These are phyloP conservation scores for Tyrophagus putrescentiae DNA, from an alignment of 1,140 invertebrate genomes.

Conservation along the genomic window DNA sequence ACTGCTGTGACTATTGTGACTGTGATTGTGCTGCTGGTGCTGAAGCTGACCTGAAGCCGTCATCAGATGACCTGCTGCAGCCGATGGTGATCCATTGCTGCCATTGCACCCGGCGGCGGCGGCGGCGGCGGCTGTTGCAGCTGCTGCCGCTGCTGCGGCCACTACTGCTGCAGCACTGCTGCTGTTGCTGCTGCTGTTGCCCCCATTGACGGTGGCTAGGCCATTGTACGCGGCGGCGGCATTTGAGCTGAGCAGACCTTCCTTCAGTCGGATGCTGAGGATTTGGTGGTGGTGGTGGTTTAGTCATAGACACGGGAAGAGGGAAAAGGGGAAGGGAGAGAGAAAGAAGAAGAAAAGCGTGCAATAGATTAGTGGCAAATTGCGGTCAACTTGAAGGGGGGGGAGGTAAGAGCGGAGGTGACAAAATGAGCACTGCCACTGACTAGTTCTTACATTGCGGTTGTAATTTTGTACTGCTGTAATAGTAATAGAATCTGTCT, in stretches of 20 bases:
- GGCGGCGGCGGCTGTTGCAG: constrained; percentile 1
- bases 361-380: neutral
- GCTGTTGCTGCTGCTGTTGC: neutral
- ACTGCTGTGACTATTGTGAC: neutral
- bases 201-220: neutral
- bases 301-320: neutral
- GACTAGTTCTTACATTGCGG: too few relatives aligned
- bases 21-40: neutral
- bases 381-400: too few relatives aligned
- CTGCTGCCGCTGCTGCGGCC: neutral
- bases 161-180: neutral
- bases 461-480: too few relatives aligned
- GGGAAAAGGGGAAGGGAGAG: neutral
- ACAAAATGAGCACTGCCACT: neutral
- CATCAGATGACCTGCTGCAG: too few relatives aligned
- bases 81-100: too few relatives aligned
- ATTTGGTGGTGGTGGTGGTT: neutral
- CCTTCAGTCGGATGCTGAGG: constrained; percentile 5
- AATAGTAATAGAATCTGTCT: too few relatives aligned
- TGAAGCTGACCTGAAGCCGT: neutral
- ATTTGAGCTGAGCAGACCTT: neutral
- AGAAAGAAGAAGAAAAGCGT: neutral
- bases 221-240: neutral
- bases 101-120: neutral
- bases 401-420: neutral